Conservation (phyloP, 1,140 invertebrate species). For the Phymastichus coffea region DNA sequence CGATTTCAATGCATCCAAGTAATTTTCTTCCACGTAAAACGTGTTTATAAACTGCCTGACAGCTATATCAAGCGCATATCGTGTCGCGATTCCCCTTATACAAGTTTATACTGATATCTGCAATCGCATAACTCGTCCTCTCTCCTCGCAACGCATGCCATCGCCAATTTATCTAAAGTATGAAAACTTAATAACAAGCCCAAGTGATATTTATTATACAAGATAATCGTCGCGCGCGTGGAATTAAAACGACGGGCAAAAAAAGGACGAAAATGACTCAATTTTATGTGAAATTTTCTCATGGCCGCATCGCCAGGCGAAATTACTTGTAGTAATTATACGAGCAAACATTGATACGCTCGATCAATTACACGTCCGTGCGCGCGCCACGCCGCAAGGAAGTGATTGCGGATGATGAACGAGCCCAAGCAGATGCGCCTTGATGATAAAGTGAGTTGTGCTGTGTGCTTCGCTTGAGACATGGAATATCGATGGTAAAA, state of each 20-base stretch:
- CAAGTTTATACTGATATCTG: no score
- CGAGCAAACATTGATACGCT: constrained; percentile 23
- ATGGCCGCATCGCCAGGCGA: neutral
- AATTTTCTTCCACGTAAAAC: no score
- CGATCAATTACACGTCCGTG: constrained; percentile 22
- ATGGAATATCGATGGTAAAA: constrained; percentile 44
- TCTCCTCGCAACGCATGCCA: no score
- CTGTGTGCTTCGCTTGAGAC: constrained; percentile 34
- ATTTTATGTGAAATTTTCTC: neutral
- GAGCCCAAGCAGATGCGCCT: constrained; percentile 38
- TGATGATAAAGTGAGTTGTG: constrained; percentile 47
- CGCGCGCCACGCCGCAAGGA: constrained; percentile 34
- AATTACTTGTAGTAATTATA: constrained; percentile 22
- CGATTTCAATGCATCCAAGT: no score
- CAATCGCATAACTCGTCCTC: no score
- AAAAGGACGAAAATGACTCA: constrained; percentile 7
- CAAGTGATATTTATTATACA: constrained; percentile 14
- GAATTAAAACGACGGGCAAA: constrained; percentile 1
- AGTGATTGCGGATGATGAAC: constrained; percentile 51
- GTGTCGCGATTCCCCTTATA: no score
- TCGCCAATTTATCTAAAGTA: constrained; percentile 5
- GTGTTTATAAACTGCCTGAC: no score
- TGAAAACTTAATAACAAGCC: constrained; percentile 15
- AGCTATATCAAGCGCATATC: no score
- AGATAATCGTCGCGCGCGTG: neutral